phyloP scores from a whole-genome alignment of 2,797 vertebrate species.

The Cephalopachus bancanus region DNA sequence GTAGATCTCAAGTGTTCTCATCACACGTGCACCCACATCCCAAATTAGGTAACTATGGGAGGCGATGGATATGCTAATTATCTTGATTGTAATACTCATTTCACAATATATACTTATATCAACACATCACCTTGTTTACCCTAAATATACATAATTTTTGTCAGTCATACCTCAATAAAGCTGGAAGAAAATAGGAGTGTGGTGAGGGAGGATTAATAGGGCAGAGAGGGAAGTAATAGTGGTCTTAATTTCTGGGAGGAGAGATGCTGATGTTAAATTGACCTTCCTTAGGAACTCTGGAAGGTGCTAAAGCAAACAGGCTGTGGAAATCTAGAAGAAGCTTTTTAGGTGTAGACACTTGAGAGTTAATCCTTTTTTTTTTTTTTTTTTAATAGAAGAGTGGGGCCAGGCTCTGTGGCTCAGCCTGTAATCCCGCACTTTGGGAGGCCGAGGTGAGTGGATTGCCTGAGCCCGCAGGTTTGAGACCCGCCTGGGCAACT shows the following conservation, averaged over 20 bases:
- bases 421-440: no score
- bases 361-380: neutral
- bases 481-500: no score
- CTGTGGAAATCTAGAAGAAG: neutral
- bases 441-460: no score
- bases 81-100: neutral
- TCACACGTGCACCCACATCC: no score
- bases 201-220: neutral
- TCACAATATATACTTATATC: neutral
- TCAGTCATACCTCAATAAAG: neutral
- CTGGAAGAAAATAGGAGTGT: neutral
- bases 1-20: neutral
- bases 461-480: no score
- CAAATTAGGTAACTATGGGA: neutral
- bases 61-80: neutral
- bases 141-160: neutral
- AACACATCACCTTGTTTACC: neutral
- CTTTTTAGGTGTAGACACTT: neutral
- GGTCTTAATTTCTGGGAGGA: slow-evolving; percentile 12
- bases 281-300: neutral
- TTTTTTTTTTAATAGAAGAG: neutral
- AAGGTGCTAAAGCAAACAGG: neutral
- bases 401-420: no score
- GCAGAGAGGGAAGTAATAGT: neutral
- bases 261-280: neutral